phyloP scores from a whole-genome alignment of 1,140 invertebrate genomes.

The Monochamus saltuarius region DNA sequence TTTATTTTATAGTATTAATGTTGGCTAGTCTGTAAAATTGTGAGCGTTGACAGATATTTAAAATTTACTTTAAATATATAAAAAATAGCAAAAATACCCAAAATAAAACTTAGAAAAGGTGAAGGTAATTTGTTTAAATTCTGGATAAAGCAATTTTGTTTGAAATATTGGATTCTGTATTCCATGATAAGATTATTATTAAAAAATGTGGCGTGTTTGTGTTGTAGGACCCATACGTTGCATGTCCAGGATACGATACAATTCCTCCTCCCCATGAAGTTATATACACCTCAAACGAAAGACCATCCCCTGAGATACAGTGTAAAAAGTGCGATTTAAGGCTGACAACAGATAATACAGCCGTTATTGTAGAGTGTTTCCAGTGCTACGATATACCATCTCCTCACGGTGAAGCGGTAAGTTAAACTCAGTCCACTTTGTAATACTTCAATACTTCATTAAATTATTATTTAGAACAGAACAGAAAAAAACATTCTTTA shows the following conservation, averaged over 20 bases:
- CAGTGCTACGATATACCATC: constrained; percentile 29
- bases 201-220: not conserved
- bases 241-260: constrained; percentile 10
- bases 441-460: not conserved
- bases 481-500: constrained; percentile 25
- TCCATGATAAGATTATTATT: not conserved
- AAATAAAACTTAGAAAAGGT: not conserved
- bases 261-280: constrained; percentile 12
- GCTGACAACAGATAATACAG: constrained; percentile 28
- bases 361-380: constrained; percentile 35
- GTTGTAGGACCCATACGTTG: constrained; percentile 15
- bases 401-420: constrained; percentile 8
- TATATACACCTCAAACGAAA: not conserved
- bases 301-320: constrained; percentile 18
- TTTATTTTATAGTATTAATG: no score
- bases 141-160: not conserved
- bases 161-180: not conserved
- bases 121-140: not conserved
- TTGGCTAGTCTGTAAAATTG: no score
- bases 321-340: constrained; percentile 36
- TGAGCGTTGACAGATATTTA: no score
- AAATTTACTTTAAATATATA: no score
- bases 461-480: constrained; percentile 28
- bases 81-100: not conserved
- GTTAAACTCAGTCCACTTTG: not conserved